Evolutionary conservation across 1,140 invertebrate genomes (phyloP).

Genomic region (Drosophila triauraria): DNA sequence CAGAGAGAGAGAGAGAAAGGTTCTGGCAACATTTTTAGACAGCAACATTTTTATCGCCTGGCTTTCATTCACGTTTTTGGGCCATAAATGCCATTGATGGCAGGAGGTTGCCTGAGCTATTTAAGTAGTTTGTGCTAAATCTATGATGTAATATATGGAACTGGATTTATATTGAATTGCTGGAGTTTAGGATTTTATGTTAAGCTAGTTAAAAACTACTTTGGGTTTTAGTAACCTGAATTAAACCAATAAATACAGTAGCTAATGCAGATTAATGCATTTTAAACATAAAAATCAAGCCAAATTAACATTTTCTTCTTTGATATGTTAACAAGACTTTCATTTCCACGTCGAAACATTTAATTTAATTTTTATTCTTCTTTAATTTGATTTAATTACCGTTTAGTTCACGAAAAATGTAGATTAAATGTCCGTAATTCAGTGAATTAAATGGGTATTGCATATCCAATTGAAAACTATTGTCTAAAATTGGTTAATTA

Average conservation of each 20-base stretch:
- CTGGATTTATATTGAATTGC: slow-evolving; percentile 1
- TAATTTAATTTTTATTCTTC: background rate
- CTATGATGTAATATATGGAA: slow-evolving; percentile 12
- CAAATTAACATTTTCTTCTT: background rate
- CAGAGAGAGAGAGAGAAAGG: slow-evolving; percentile 14
- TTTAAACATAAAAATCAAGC: background rate
- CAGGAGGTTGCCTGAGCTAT: background rate
- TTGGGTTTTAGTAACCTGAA: slow-evolving; percentile 4
- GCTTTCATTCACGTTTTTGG: background rate
- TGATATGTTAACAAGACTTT: background rate
- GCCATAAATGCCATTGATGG: slow-evolving; percentile 1
- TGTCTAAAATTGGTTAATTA: too few relatives aligned
- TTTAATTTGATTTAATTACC: too few relatives aligned
- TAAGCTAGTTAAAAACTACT: background rate
- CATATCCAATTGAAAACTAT: too few relatives aligned
- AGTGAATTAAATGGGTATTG: too few relatives aligned
- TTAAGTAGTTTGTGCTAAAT: background rate
- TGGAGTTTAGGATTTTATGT: background rate
- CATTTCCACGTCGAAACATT: background rate
- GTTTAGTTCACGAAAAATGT: background rate
- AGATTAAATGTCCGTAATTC: background rate
- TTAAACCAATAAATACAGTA: background rate
- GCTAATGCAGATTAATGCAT: background rate
- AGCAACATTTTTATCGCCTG: slow-evolving; percentile 41
- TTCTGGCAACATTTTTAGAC: slow-evolving; percentile 63